Evolutionary conservation across 1,140 invertebrate species (phyloP).

Genomic region (Cherax destructor): DNA sequence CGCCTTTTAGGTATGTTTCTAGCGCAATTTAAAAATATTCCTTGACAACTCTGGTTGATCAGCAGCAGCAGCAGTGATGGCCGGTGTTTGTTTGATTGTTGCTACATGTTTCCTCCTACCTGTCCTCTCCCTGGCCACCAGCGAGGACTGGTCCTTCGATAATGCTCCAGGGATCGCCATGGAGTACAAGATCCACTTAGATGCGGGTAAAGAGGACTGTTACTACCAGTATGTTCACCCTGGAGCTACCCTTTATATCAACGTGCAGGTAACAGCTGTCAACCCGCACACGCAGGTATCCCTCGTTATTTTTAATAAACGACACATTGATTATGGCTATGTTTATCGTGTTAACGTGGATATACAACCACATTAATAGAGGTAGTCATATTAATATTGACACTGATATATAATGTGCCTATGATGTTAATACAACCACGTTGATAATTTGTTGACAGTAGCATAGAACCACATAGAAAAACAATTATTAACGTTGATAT

Average conservation of each 20-base stretch:
- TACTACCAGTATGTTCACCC: constrained; percentile 94
- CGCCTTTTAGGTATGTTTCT: no score
- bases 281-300: neutral
- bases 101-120: neutral
- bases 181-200: constrained; percentile 96
- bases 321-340: neutral
- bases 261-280: constrained; percentile 84
- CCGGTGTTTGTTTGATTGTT: neutral
- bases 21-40: no score
- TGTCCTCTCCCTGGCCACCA: neutral
- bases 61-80: neutral
- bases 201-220: constrained; percentile 95
- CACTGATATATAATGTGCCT: no score
- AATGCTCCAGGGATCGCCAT: constrained; percentile 87
- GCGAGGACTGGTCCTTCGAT: constrained; percentile 51
- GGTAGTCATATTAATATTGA: neutral
- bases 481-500: no score
- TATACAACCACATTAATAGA: no score
- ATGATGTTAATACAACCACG: no score
- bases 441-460: no score
- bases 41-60: no score
- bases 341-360: neutral
- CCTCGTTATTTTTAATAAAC: neutral
- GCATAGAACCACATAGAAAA: no score
- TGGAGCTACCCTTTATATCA: constrained; percentile 94